Evolutionary conservation across 2,113 vertebrate genomes (phyloP), one percentile per base, ranked within the genome.

Genomic region (Cairina moschata): DNA sequence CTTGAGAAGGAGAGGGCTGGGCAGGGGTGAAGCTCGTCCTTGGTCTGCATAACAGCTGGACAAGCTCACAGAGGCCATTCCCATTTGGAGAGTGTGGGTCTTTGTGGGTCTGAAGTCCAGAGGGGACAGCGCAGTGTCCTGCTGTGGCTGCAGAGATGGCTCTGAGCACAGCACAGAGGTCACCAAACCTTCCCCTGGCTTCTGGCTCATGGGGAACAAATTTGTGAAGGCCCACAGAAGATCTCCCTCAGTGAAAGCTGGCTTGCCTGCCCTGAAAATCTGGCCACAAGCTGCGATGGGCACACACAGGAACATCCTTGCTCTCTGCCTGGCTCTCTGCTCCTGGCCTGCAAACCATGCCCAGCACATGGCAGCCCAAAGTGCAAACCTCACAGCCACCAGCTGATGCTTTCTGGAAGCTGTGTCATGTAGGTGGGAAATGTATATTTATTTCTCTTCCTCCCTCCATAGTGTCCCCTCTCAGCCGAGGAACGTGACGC

Each of bases 371-470:
- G 28, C 44, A 55, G 38, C 23, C 34, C 32, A 2, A 4, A 31
- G 31, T 4, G n/a, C 72, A 63, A 16, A 18, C 50, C 81, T 63
- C 60, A 13, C 48, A 50, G 9, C 63, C 74, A 25, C 63, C 83
- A 68, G 54, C 88, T 60, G 86, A 89, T 42, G 26, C 55, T 71
- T 94, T 76, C 91, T 93, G 95, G 92, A 96, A 96, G 90, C 74
- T 2, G 2, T 44, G 65, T 52, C 91, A 68, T 36, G 9, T 81
- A 34, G 14, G 13, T 92, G 86, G 83, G 93, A 88, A 95, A 63
- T 2, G 62, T 71, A 12, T 91, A 85, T 96, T 96, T 96, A 88
- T 97, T 96, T 97, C 83, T 95, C 69, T 91, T 96, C 69, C 87
- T 92, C 48, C 34, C 52, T 67, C 71, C 46, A 3, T 21, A 44